Evolutionary conservation across 1,140 invertebrate species (phyloP).

Genomic region (Atta cephalotes): DNA sequence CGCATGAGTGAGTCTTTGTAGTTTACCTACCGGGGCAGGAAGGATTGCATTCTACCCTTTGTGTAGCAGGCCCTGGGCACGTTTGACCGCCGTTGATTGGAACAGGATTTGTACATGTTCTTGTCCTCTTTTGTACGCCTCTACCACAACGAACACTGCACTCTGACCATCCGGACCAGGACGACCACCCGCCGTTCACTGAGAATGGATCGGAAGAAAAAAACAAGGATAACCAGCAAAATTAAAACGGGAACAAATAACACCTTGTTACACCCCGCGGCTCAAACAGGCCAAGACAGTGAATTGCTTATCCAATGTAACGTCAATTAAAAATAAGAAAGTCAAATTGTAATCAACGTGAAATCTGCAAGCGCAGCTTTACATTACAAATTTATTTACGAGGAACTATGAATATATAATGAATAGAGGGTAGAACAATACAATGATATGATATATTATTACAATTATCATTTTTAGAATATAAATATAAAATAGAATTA

Average conservation of each 20-base stretch:
- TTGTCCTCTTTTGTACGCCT: slow-evolving; percentile 92
- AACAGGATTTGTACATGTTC: slow-evolving; percentile 95
- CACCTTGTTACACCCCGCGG: slow-evolving; percentile 56
- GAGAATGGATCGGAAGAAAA: slow-evolving; percentile 74
- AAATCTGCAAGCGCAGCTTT: slow-evolving; percentile 42
- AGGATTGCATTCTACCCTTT: slow-evolving; percentile 92
- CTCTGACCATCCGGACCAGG: slow-evolving; percentile 95
- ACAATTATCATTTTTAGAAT: background rate
- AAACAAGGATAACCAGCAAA: slow-evolving; percentile 6
- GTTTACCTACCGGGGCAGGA: slow-evolving; percentile 92
- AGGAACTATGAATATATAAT: slow-evolving; percentile 3
- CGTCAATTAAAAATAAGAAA: slow-evolving; percentile 51
- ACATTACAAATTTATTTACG: slow-evolving; percentile 14
- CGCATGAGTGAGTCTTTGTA: slow-evolving; percentile 37
- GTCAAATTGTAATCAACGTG: slow-evolving; percentile 25
- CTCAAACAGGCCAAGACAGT: slow-evolving; percentile 9
- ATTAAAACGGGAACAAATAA: slow-evolving; percentile 64
- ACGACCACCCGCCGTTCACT: slow-evolving; percentile 94
- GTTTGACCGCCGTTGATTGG: slow-evolving; percentile 94
- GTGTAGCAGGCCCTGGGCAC: slow-evolving; percentile 92
- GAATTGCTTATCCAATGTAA: slow-evolving; percentile 25
- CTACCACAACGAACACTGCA: slow-evolving; percentile 90
- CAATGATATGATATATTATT: background rate
- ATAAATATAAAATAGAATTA: background rate
- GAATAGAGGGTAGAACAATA: background rate